phyloP scores from a whole-genome alignment of 2,888 invertebrate genomes.

The Hyalella azteca region DNA sequence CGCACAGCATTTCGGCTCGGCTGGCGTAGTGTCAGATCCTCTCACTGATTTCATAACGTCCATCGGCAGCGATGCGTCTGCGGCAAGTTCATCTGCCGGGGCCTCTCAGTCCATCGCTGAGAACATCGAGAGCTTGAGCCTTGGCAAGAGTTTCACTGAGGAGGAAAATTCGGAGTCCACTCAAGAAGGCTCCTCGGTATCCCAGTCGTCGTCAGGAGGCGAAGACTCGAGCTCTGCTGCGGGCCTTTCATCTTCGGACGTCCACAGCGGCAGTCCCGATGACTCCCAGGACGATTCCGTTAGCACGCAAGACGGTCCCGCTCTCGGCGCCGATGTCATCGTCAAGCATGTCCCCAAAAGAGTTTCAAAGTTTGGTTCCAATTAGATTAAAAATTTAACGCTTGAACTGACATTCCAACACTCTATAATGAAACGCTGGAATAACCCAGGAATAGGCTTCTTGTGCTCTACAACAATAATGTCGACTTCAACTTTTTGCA shows the following conservation, averaged over 20 bases:
- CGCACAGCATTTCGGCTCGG: no score
- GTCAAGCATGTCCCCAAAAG: background rate
- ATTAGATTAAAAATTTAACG: no score
- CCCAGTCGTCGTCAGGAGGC: no score
- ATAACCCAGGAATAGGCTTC: no score
- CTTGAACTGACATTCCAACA: no score
- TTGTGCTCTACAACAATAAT: no score
- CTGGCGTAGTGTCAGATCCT: background rate
- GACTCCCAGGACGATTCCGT: background rate
- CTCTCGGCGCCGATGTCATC: slow-evolving; percentile 2
- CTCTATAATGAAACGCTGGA: no score
- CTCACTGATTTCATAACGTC: slow-evolving; percentile 9
- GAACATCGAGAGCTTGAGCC: background rate
- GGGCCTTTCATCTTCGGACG: background rate
- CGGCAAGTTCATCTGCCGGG: background rate
- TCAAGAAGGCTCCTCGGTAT: no score
- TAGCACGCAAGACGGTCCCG: slow-evolving; percentile 1
- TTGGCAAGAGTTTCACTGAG: background rate
- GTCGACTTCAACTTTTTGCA: no score
- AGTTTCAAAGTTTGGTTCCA: background rate
- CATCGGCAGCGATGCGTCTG: background rate
- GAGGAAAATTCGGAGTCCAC: background rate
- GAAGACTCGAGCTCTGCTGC: background rate
- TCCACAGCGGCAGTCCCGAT: background rate
- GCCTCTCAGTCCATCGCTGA: background rate